Percentiles rank a stretch among this genome's conserved stretches.
phyloP scores from a whole-genome alignment of 2,797 vertebrate genomes.

The Pipistrellus pipistrellus region DNA sequence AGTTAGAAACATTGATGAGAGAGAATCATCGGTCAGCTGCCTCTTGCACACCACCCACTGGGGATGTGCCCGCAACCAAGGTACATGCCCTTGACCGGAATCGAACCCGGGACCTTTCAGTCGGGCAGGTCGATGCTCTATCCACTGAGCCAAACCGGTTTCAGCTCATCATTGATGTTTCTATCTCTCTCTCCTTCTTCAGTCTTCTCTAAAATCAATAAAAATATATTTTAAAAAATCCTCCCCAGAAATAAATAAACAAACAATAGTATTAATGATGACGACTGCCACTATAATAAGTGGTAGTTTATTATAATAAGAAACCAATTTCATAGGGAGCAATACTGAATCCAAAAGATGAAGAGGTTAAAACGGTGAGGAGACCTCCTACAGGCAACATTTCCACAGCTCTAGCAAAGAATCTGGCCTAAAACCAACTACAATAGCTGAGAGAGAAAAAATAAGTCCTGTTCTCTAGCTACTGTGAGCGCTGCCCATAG shows the following conservation, averaged over 20 bases:
- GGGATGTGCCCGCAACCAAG: no score
- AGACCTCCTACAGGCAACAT: background rate
- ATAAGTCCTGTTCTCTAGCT: background rate
- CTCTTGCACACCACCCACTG: no score
- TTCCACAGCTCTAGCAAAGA: background rate
- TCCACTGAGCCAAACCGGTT: no score
- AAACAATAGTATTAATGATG: background rate
- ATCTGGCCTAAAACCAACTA: background rate
- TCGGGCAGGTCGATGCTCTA: no score
- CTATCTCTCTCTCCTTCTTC: no score
- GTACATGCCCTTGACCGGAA: no score
- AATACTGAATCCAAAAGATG: background rate
- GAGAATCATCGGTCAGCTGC: no score
- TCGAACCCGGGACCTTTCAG: no score
- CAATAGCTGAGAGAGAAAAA: background rate
- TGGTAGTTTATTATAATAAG: no score
- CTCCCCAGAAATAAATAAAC: background rate
- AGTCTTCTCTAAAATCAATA: no score
- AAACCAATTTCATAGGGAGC: background rate
- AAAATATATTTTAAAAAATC: background rate
- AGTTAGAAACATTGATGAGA: no score
- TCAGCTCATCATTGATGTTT: no score
- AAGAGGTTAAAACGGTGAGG: rapidly evolving
- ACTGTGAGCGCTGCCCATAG: background rate
- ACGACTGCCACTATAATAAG: conserved; percentile 6